A percentile compares a stretch with the other conserved stretches of the same genome.
Evolutionary conservation across 1,140 invertebrate genomes (phyloP).

Genomic region (Propsilocerus akamusi): DNA sequence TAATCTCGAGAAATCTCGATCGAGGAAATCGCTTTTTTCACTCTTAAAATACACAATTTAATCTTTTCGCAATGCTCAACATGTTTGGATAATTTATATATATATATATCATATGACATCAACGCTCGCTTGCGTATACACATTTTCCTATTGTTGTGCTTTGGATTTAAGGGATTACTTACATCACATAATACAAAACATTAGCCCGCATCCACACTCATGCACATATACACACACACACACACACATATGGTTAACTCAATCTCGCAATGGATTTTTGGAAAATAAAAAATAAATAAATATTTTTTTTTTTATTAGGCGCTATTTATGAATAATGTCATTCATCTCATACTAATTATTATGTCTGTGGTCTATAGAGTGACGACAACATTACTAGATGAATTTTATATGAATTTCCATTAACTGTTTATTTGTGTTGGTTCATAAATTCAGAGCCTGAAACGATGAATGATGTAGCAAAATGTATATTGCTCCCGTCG

Average conservation of each 20-base stretch:
- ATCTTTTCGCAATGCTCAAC: background rate
- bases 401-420: too few relatives aligned
- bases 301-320: too few relatives aligned
- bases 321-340: too few relatives aligned
- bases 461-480: too few relatives aligned
- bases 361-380: too few relatives aligned
- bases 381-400: too few relatives aligned
- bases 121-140: constrained; percentile 2
- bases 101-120: constrained; percentile 1
- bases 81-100: background rate
- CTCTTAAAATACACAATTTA: background rate
- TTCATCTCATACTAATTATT: too few relatives aligned
- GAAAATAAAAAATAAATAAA: too few relatives aligned
- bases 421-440: too few relatives aligned
- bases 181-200: constrained; percentile 4
- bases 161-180: constrained; percentile 1
- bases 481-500: too few relatives aligned
- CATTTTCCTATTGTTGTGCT: constrained; percentile 1
- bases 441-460: too few relatives aligned
- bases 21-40: background rate
- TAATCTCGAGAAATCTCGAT: constrained; percentile 1
- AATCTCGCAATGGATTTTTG: too few relatives aligned
- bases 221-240: background rate
- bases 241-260: background rate
- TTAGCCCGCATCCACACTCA: background rate